Evolutionary conservation across 2,113 vertebrate genomes (phyloP), one percentile per base, ranked within the genome.

Genomic region (Pyxicephalus adspersus): DNA sequence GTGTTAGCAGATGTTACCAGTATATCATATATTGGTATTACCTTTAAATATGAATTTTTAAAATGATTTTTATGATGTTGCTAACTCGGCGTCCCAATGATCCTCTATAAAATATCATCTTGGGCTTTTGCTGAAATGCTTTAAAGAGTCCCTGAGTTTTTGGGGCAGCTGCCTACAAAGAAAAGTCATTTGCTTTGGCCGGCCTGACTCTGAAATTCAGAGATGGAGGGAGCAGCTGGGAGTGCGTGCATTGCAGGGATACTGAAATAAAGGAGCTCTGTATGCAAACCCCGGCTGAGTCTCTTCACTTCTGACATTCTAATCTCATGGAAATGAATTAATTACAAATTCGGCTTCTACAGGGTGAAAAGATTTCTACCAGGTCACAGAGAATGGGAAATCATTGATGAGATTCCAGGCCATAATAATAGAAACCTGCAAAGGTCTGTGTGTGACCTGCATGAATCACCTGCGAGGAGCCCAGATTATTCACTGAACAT

Each of bases 311-410:
- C 85, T 88, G 87, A 86, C 87, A 84, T 83, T 85, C 84, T 92
- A 89, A 91, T 91, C 88, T 84, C 86, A 86, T 84, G 84, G 86
- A 90, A 90, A 89, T 88, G 65, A 87, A 88, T 89, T 91, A 90
- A 91, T 91, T 90, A 90, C 87, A 89, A 91, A 86, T 84, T 83
- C 83, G 85, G 13, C 88, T 90, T 89, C 86, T 90, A 88, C 84
- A 55, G 87, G 86, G 85, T 90, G 89, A 88, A 54, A 86, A 89
- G 84, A 0, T 87, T 76, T 52, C 45, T 75, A 1, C 83, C 84
- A 89, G 89, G 88, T 89, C 90, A 89, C 23, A 83, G 86, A 86
- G 71, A 83, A 85, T 85, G 85, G 86, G 86, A 86, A 81, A 86
- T 83, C 83, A 77, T 87, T 64, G 89, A 76, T 76, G 87, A 68